phyloP scores from a whole-genome alignment of 1,140 invertebrate genomes.

The Luehdorfia chinensis region DNA sequence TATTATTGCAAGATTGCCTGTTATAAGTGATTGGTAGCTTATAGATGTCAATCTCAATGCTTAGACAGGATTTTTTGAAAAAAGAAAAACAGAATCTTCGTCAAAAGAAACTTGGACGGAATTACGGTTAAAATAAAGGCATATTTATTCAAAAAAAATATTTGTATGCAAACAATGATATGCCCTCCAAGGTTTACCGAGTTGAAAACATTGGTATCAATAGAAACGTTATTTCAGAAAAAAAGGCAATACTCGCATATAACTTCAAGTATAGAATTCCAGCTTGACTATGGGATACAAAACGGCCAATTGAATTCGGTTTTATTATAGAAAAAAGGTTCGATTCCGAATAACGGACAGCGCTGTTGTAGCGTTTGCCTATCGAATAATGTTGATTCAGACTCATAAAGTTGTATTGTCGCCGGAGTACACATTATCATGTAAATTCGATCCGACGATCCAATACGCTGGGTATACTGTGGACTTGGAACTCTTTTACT shows the following conservation, averaged over 20 bases:
- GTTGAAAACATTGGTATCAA: constrained; percentile 6
- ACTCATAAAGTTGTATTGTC: constrained; percentile 21
- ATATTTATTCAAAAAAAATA: no score
- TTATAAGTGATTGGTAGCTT: no score
- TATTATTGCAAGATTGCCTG: no score
- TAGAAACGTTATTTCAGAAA: constrained; percentile 4
- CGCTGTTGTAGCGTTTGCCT: not conserved
- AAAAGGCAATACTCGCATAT: constrained; percentile 1
- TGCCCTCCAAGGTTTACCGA: no score
- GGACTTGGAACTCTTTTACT: not conserved
- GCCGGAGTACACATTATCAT: constrained; percentile 19
- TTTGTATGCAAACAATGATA: no score
- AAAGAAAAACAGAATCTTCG: no score
- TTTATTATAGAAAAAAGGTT: constrained; percentile 13
- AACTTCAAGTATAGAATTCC: not conserved
- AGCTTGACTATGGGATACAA: constrained; percentile 13
- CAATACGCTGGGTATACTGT: constrained; percentile 2
- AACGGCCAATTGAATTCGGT: constrained; percentile 12
- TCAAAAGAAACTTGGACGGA: no score
- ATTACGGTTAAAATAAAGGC: no score
- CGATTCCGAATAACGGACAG: constrained; percentile 1
- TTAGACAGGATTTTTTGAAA: no score
- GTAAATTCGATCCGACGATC: constrained; percentile 17
- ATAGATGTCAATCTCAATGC: no score
- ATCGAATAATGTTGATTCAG: constrained; percentile 16